These are phyloP conservation scores for Amorpha juglandis DNA, from an alignment of 2,888 invertebrate species.

Conservation along the genomic window DNA sequence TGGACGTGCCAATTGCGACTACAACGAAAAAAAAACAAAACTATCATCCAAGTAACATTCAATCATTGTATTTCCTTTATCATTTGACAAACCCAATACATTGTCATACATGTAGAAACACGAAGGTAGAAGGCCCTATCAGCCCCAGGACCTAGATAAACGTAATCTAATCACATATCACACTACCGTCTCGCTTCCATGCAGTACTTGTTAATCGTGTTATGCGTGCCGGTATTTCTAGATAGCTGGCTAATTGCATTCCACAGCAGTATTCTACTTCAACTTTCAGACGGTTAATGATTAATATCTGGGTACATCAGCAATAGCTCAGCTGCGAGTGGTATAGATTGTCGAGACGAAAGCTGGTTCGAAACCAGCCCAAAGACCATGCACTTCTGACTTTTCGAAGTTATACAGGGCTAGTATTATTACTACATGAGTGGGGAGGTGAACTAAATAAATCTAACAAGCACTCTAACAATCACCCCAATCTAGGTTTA, in stretches of 20 bases:
- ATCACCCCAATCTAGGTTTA: no score
- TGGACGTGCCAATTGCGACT: background rate
- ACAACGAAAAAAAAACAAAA: background rate
- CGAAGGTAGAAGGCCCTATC: conserved; percentile 3
- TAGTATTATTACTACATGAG: no score
- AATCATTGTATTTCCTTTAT: background rate
- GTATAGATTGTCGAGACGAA: no score
- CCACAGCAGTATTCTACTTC: background rate
- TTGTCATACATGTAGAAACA: background rate
- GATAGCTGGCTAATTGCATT: conserved; percentile 5
- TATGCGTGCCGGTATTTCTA: conserved; percentile 3
- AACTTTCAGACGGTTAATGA: no score
- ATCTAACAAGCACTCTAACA: no score
- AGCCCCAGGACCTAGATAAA: conserved; percentile 8
- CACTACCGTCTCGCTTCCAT: conserved; percentile 11
- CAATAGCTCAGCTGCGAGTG: no score
- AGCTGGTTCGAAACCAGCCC: no score
- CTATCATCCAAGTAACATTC: background rate
- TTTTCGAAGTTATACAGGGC: no score
- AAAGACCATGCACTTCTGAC: no score
- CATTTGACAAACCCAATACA: background rate
- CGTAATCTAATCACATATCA: conserved; percentile 23
- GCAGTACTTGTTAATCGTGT: conserved; percentile 11
- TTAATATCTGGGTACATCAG: no score
- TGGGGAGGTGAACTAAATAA: no score